These are phyloP conservation scores for Tympanoctomys barrerae DNA, from an alignment of 2,797 vertebrate species.

Conservation along the genomic window DNA sequence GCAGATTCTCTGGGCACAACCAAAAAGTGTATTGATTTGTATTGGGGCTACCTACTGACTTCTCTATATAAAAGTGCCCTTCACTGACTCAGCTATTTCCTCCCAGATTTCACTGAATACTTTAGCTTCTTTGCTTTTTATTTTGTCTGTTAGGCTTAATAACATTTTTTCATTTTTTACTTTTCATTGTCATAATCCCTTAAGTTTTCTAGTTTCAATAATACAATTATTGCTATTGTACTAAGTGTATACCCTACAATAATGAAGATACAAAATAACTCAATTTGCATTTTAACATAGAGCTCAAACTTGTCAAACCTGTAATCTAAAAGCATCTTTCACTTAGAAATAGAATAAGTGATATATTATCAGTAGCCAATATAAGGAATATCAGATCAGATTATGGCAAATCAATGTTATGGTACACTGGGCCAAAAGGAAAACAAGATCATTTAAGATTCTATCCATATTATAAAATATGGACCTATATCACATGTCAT, in stretches of 20 bases:
- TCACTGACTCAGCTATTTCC: neutral
- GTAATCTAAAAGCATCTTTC: neutral
- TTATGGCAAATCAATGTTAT: neutral
- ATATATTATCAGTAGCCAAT: neutral
- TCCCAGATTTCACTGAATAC: neutral
- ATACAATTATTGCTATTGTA: neutral
- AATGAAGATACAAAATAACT: neutral
- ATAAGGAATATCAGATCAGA: neutral
- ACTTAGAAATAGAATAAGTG: slow-evolving; percentile 25
- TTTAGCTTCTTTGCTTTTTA: neutral
- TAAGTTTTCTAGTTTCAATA: neutral
- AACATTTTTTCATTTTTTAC: neutral
- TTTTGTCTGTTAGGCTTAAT: neutral
- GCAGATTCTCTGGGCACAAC: neutral
- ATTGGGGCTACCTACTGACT: no score
- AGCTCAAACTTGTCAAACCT: neutral
- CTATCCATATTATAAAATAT: neutral
- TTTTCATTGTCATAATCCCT: neutral
- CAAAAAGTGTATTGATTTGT: neutral
- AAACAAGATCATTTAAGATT: neutral
- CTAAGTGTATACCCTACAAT: neutral
- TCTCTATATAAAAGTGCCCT: neutral
- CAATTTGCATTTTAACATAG: neutral
- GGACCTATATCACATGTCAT: neutral
- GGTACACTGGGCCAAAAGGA: neutral